A percentile compares a stretch with the other conserved stretches of the same genome.
Evolutionary conservation across 2,797 vertebrate species (phyloP).

Genomic region (Ctenochaetus hawaiiensis): DNA sequence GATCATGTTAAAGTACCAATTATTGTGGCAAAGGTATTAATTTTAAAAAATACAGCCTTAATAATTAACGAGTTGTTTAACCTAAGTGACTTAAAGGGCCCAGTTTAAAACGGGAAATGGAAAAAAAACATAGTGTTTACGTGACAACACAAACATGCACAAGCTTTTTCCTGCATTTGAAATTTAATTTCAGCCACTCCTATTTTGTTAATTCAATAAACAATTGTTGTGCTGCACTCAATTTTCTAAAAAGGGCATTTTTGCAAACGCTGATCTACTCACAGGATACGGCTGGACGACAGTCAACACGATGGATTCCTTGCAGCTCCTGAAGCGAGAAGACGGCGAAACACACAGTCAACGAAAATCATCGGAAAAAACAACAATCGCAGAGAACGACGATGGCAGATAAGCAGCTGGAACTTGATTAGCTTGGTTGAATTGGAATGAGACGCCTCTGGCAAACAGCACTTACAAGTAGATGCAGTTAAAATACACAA

Average conservation of each 20-base stretch:
- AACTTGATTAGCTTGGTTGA: slow-evolving; percentile 46
- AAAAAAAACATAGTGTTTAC: too few species aligned
- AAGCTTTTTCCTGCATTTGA: too few species aligned
- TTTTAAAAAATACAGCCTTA: too few species aligned
- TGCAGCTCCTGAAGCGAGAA: slow-evolving; percentile 91
- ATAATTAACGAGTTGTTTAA: too few species aligned
- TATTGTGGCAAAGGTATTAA: too few species aligned
- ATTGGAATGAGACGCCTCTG: slow-evolving; percentile 40
- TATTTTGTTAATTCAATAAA: slow-evolving; percentile 30
- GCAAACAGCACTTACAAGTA: slow-evolving; percentile 28
- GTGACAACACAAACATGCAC: slow-evolving; percentile 30
- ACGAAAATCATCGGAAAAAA: slow-evolving; percentile 38
- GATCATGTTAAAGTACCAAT: too few species aligned
- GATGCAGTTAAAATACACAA: slow-evolving; percentile 20
- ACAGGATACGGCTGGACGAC: slow-evolving; percentile 98
- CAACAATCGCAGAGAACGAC: not conserved
- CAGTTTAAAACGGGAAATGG: too few species aligned
- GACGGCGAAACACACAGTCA: slow-evolving; percentile 19
- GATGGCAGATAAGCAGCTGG: slow-evolving; percentile 7
- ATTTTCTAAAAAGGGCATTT: slow-evolving; percentile 23
- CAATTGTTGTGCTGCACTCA: slow-evolving; percentile 2
- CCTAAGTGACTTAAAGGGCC: too few species aligned
- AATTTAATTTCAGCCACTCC: too few species aligned
- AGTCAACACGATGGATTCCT: slow-evolving; percentile 96
- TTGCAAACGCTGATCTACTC: slow-evolving; percentile 75